Percentiles rank a stretch among this genome's conserved stretches.
Conservation (phyloP, 2,888 invertebrate species). For the Tetragonula carbonaria region DNA sequence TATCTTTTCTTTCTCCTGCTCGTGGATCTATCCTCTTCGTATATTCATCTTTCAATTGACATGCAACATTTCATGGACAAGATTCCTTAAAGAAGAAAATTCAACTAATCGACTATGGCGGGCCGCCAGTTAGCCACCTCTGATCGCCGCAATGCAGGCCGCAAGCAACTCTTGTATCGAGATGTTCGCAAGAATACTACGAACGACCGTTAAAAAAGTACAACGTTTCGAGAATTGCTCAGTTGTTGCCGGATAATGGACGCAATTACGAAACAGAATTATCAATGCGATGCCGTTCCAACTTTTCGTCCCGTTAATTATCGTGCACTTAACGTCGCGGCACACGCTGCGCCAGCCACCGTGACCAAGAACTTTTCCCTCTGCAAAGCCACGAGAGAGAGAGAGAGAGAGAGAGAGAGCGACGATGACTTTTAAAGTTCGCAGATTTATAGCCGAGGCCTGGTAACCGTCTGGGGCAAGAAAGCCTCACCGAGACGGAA, state of each 20-base stretch:
- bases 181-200: background rate
- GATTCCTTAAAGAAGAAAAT: too few relatives aligned
- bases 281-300: conserved; percentile 46
- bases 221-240: conserved; percentile 27
- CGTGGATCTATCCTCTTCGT: too few relatives aligned
- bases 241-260: conserved; percentile 46
- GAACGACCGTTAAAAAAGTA: conserved; percentile 36
- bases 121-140: too few relatives aligned
- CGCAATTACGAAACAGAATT: conserved; percentile 56
- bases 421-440: conserved; percentile 72
- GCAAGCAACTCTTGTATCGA: too few relatives aligned
- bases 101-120: too few relatives aligned
- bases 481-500: conserved; percentile 26
- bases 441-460: conserved; percentile 67
- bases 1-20: too few relatives aligned
- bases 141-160: too few relatives aligned
- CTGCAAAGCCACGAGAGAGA: conserved; percentile 35
- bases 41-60: too few relatives aligned
- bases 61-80: too few relatives aligned
- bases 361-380: conserved; percentile 56
- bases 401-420: conserved; percentile 10
- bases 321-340: conserved; percentile 53
- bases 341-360: conserved; percentile 5
- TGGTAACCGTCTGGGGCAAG: conserved; percentile 24
- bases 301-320: conserved; percentile 58